Percentiles rank a stretch among this genome's conserved stretches.
These are phyloP conservation scores for Pseudopipra pipra DNA, from an alignment of 2,113 vertebrate genomes.

Conservation along the genomic window DNA sequence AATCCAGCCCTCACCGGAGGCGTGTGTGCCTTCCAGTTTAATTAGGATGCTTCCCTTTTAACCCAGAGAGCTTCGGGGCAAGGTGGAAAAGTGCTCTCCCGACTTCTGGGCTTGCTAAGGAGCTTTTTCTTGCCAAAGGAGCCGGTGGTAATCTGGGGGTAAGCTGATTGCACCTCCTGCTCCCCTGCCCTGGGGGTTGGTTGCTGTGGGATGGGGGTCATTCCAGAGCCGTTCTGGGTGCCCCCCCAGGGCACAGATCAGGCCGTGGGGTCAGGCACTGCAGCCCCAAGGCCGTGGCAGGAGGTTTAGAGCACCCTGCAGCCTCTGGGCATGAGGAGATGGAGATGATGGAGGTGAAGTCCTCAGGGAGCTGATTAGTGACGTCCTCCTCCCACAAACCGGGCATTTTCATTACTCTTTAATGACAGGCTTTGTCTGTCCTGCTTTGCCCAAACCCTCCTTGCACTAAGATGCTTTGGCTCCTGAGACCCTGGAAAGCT, in stretches of 20 bases:
- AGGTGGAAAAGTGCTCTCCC: neutral
- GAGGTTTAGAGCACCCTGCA: neutral
- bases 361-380: constrained; percentile 5
- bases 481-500: neutral
- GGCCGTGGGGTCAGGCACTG: neutral
- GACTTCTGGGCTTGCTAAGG: neutral
- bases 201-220: neutral
- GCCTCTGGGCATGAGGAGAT: neutral
- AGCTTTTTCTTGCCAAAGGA: neutral
- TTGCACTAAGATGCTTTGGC: neutral
- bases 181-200: neutral
- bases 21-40: neutral
- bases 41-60: neutral
- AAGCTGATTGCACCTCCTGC: neutral
- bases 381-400: neutral
- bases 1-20: neutral
- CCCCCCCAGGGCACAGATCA: neutral
- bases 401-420: neutral
- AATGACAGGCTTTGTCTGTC: neutral
- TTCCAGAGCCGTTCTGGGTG: neutral
- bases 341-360: neutral
- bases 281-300: neutral
- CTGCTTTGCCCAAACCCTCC: neutral
- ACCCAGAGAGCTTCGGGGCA: neutral
- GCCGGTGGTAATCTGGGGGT: neutral